Evolutionary conservation across 2,797 vertebrate genomes (phyloP).

Genomic region (Pseudochromis fuscus): DNA sequence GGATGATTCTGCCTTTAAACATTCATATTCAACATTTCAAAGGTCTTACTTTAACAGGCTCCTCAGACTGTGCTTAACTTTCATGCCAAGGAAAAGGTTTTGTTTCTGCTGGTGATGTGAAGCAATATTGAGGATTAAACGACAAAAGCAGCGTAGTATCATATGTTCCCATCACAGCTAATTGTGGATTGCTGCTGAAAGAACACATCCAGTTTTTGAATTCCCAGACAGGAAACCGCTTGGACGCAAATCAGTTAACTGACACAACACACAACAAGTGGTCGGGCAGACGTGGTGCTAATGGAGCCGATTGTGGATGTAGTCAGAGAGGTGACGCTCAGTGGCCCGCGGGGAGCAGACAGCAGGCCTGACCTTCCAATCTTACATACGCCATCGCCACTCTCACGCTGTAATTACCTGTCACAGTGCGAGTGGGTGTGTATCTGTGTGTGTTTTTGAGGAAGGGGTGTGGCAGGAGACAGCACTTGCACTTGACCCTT

Average conservation of each 20-base stretch:
- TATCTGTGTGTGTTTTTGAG: slow-evolving; percentile 33
- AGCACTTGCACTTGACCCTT: slow-evolving; percentile 66
- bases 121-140: slow-evolving; percentile 25
- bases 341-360: slow-evolving; percentile 43
- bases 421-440: slow-evolving; percentile 43
- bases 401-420: slow-evolving; percentile 70
- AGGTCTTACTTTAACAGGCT: slow-evolving; percentile 12
- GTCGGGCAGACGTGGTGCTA: slow-evolving; percentile 44
- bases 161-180: slow-evolving; percentile 2
- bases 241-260: slow-evolving; percentile 13
- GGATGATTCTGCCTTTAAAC: neutral
- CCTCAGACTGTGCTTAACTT: slow-evolving; percentile 15
- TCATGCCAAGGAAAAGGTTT: slow-evolving; percentile 7
- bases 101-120: neutral
- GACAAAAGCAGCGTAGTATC: neutral
- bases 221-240: slow-evolving; percentile 18
- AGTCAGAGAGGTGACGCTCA: slow-evolving; percentile 53
- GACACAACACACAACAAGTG: slow-evolving; percentile 51
- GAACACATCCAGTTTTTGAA: slow-evolving; percentile 20
- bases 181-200: slow-evolving; percentile 11
- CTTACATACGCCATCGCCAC: slow-evolving; percentile 43
- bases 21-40: neutral
- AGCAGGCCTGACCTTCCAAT: slow-evolving; percentile 59
- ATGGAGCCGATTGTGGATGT: slow-evolving; percentile 64
- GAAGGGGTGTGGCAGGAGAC: slow-evolving; percentile 49